Evolutionary conservation across 2,113 vertebrate species (phyloP).

Genomic region (Centropus unirufus): DNA sequence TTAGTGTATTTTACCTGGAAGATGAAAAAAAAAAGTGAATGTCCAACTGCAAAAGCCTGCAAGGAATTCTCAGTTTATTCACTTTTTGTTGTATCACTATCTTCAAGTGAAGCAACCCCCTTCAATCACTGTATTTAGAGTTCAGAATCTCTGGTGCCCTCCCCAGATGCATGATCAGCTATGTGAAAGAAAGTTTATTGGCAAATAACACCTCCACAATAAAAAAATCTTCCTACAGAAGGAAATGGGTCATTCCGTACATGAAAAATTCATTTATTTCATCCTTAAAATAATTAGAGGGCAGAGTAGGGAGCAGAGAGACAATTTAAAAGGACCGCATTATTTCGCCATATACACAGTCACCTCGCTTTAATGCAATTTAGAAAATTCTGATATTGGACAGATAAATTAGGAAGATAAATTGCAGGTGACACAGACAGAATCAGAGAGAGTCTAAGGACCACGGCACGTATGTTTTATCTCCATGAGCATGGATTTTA

Average conservation of each 20-base stretch:
- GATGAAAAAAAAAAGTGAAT: not conserved
- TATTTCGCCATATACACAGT: not conserved
- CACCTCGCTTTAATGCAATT: slow-evolving; percentile 14
- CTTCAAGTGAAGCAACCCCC: not conserved
- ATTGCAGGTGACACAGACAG: not conserved
- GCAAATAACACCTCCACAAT: not conserved
- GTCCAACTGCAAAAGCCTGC: not conserved
- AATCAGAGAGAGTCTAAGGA: slow-evolving; percentile 6
- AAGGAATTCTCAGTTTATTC: not conserved
- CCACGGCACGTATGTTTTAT: not conserved
- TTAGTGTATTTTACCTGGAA: not conserved
- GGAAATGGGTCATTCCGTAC: not conserved
- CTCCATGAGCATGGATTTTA: not conserved
- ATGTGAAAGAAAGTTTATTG: not conserved
- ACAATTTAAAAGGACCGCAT: not conserved
- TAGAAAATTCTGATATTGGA: slow-evolving; percentile 34
- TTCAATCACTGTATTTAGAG: not conserved
- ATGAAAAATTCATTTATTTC: not conserved
- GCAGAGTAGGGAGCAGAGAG: not conserved
- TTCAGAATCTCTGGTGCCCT: not conserved
- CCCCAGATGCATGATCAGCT: not conserved
- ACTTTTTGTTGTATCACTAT: not conserved
- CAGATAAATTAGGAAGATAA: slow-evolving; percentile 36
- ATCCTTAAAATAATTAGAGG: not conserved
- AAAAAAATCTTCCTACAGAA: not conserved